These are phyloP conservation scores for Campylorhamphus procurvoides DNA, from an alignment of 2,113 vertebrate genomes.

Conservation along the genomic window DNA sequence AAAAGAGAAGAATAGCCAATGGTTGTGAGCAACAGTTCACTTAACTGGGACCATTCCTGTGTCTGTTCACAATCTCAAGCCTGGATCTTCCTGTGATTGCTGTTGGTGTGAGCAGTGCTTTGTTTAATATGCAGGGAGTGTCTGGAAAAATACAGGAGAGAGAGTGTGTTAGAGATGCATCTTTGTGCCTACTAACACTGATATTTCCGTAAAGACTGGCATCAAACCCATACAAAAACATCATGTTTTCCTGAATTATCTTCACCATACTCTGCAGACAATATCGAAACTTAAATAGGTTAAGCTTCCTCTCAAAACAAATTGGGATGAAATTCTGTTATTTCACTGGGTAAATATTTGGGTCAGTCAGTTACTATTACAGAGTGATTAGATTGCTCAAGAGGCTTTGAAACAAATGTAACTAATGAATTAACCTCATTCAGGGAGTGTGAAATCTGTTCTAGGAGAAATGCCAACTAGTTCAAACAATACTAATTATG, in stretches of 20 bases:
- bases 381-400: constrained; percentile 45
- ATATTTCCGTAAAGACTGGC: not conserved
- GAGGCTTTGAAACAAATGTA: constrained; percentile 69
- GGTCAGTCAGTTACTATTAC: constrained; percentile 63
- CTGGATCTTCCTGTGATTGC: not conserved
- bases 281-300: not conserved
- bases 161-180: not conserved
- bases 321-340: not conserved
- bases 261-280: not conserved
- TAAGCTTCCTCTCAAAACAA: not conserved
- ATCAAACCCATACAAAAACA: not conserved
- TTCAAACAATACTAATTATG: constrained; percentile 62
- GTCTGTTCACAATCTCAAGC: not conserved
- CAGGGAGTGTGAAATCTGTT: constrained; percentile 57
- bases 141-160: not conserved
- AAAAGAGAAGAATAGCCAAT: not conserved
- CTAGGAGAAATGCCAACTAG: constrained; percentile 58
- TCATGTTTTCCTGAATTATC: not conserved
- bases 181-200: not conserved
- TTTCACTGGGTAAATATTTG: constrained; percentile 36
- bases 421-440: constrained; percentile 71
- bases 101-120: not conserved
- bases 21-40: not conserved
- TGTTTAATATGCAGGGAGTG: not conserved
- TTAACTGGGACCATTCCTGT: not conserved